phyloP scores from a whole-genome alignment of 92 coral and sea anemone genomes.

The Actinernus sp. region DNA sequence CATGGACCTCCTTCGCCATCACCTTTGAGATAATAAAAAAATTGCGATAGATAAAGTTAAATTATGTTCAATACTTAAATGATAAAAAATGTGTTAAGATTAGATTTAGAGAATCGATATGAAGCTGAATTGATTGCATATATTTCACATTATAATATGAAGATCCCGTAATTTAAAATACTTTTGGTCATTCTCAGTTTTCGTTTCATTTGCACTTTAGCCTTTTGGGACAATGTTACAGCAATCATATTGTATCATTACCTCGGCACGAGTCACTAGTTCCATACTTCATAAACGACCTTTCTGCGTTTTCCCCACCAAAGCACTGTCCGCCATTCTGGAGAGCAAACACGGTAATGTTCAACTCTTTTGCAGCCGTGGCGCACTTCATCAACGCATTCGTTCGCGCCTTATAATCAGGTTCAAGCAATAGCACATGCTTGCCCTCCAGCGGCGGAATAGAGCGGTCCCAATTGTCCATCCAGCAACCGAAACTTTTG shows the following conservation, averaged over 20 bases:
- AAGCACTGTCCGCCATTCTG: slow-evolving; percentile 99
- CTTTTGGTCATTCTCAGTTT: too few species aligned
- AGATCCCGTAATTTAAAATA: too few species aligned
- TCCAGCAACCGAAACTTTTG: slow-evolving; percentile 98
- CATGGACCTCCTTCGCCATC: slow-evolving; percentile 99
- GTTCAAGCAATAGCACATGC: slow-evolving; percentile 77
- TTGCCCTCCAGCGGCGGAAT: slow-evolving; percentile 89
- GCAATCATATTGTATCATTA: too few species aligned
- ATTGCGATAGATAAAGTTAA: neutral
- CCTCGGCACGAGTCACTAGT: slow-evolving; percentile 81
- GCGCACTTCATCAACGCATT: slow-evolving; percentile 99
- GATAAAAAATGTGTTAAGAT: too few species aligned
- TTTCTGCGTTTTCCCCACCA: slow-evolving; percentile 83
- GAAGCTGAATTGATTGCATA: too few species aligned
- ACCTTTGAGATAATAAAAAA: slow-evolving; percentile 34
- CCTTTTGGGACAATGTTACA: too few species aligned
- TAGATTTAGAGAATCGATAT: too few species aligned
- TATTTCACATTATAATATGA: too few species aligned
- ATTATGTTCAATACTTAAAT: too few species aligned
- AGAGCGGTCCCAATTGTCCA: slow-evolving; percentile 90
- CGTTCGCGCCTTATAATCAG: slow-evolving; percentile 89
- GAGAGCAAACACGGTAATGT: slow-evolving; percentile 79
- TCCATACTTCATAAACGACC: slow-evolving; percentile 86
- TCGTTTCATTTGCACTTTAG: too few species aligned
- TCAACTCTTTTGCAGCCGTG: slow-evolving; percentile 78